Conservation (phyloP, 2,888 invertebrate genomes). For the Pristionchus japonicus region DNA sequence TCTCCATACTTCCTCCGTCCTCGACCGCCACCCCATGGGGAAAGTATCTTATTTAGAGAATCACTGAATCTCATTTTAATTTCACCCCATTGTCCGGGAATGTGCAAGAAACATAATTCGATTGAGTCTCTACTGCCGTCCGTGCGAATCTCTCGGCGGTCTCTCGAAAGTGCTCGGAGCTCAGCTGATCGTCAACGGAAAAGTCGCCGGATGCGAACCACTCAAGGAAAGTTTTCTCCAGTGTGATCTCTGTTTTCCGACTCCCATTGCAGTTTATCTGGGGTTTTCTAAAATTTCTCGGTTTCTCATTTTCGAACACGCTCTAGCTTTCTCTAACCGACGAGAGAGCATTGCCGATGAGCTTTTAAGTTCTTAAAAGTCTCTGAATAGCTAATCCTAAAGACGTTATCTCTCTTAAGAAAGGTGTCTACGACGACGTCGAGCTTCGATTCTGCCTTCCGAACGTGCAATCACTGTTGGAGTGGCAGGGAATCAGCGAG, state of each 20-base stretch:
- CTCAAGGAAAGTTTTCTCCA: conserved; percentile 51
- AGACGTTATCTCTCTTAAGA: conserved; percentile 48
- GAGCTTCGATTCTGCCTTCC: conserved; percentile 72
- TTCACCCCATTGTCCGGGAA: too few species aligned
- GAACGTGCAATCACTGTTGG: conserved; percentile 62
- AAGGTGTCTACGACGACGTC: conserved; percentile 71
- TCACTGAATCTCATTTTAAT: too few species aligned
- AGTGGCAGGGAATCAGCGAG: conserved; percentile 63
- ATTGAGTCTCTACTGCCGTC: conserved; percentile 62
- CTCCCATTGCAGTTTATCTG: too few species aligned
- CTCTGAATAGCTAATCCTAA: neutral
- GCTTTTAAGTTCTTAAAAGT: neutral
- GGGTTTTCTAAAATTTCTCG: too few species aligned
- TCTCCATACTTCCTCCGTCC: too few species aligned
- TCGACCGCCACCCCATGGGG: too few species aligned
- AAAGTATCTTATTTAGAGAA: too few species aligned
- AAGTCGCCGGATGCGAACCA: conserved; percentile 61
- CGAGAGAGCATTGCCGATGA: too few species aligned
- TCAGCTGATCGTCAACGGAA: conserved; percentile 61
- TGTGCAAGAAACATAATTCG: too few species aligned
- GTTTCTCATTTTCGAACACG: too few species aligned
- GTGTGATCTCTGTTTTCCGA: too few species aligned
- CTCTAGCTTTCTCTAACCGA: too few species aligned
- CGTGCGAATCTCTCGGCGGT: conserved; percentile 58
- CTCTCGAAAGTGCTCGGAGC: conserved; percentile 58